These are phyloP conservation scores for Watersipora subatra DNA, from an alignment of 1,140 invertebrate species.

Conservation along the genomic window DNA sequence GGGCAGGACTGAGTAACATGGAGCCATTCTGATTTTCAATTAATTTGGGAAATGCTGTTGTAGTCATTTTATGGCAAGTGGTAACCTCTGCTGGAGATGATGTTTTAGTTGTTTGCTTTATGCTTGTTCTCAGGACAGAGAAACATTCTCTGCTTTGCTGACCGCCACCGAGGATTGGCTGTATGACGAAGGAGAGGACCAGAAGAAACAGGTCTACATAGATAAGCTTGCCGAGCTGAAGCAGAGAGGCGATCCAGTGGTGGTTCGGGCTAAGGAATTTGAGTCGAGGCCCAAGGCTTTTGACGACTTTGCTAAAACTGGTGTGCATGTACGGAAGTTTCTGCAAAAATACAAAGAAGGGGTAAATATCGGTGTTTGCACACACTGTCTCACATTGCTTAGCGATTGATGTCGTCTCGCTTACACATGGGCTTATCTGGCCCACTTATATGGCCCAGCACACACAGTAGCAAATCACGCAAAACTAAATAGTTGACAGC, in stretches of 20 bases:
- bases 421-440: not conserved
- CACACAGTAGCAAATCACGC: not conserved
- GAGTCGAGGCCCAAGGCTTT: slow-evolving; percentile 59
- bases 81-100: too few species aligned
- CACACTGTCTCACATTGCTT: not conserved
- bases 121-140: slow-evolving; percentile 47
- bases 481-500: not conserved
- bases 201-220: slow-evolving; percentile 65
- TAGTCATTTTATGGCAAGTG: too few species aligned
- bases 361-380: slow-evolving; percentile 10
- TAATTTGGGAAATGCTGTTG: too few species aligned
- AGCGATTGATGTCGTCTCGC: not conserved
- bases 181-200: slow-evolving; percentile 77
- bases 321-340: slow-evolving; percentile 62
- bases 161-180: slow-evolving; percentile 87
- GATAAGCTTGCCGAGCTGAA: slow-evolving; percentile 52
- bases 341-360: slow-evolving; percentile 48
- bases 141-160: slow-evolving; percentile 53
- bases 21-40: too few species aligned
- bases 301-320: slow-evolving; percentile 57
- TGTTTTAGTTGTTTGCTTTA: too few species aligned
- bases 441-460: not conserved
- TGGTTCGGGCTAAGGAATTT: slow-evolving; percentile 60
- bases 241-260: slow-evolving; percentile 64
- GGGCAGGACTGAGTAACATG: too few species aligned